These are phyloP conservation scores for Thymelicus sylvestris DNA, from an alignment of 2,888 invertebrate species.

Conservation along the genomic window DNA sequence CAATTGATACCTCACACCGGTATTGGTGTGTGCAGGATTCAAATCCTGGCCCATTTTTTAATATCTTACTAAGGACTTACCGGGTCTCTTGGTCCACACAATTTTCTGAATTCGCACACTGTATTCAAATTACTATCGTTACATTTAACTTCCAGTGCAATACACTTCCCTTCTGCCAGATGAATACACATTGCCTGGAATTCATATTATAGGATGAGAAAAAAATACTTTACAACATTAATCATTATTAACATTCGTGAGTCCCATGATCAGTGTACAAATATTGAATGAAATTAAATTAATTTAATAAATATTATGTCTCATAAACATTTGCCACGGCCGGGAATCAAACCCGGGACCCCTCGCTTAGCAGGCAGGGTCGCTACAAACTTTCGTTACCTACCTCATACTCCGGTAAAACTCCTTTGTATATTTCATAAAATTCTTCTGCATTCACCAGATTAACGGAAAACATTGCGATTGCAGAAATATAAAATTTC, in stretches of 20 bases:
- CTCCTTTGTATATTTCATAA: constrained; percentile 95
- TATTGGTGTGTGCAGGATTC: too few relatives aligned
- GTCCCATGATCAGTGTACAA: too few relatives aligned
- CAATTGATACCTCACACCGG: too few relatives aligned
- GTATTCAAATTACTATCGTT: constrained; percentile 79
- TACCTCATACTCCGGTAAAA: constrained; percentile 90
- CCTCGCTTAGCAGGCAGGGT: too few relatives aligned
- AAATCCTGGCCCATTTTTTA: too few relatives aligned
- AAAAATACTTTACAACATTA: too few relatives aligned
- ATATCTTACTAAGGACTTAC: constrained; percentile 49
- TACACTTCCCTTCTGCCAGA: constrained; percentile 92
- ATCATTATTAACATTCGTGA: too few relatives aligned
- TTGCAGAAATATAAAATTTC: constrained; percentile 90
- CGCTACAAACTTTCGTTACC: constrained; percentile 39
- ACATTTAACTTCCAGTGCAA: constrained; percentile 92
- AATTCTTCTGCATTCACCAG: constrained; percentile 94
- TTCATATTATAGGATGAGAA: not conserved
- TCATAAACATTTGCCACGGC: too few relatives aligned
- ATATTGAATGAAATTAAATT: too few relatives aligned
- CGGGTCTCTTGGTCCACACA: constrained; percentile 94
- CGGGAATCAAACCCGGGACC: too few relatives aligned
- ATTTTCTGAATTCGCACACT: constrained; percentile 89
- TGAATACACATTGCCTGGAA: constrained; percentile 91
- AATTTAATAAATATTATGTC: too few relatives aligned
- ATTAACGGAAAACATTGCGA: constrained; percentile 92